Percentiles rank a stretch among this genome's conserved stretches.
Evolutionary conservation across 2,797 vertebrate species (phyloP).

Genomic region (Anableps anableps): DNA sequence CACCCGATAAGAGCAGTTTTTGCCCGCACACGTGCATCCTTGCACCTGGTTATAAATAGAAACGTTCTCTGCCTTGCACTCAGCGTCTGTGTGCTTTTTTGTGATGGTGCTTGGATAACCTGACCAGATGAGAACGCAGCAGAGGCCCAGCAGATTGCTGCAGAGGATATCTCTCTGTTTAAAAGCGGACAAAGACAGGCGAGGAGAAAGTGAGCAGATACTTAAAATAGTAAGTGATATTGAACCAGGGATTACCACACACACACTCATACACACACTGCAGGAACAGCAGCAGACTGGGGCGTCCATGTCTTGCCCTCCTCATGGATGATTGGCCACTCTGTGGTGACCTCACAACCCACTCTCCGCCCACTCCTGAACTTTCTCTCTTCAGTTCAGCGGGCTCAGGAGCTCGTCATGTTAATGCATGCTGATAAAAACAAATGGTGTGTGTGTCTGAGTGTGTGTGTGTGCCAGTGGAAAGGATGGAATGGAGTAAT

Average conservation of each 20-base stretch:
- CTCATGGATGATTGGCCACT: constrained; percentile 63
- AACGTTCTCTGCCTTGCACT: constrained; percentile 35
- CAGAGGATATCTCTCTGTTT: constrained; percentile 21
- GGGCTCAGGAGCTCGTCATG: constrained; percentile 52
- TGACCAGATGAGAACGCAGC: constrained; percentile 10
- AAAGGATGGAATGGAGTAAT: constrained; percentile 29
- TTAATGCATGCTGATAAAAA: constrained; percentile 76
- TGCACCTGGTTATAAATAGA: constrained; percentile 74
- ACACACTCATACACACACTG: constrained; percentile 37
- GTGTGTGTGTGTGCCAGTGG: constrained; percentile 34
- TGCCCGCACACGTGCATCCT: constrained; percentile 65
- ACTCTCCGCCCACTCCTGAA: constrained; percentile 69
- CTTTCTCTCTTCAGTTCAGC: constrained; percentile 72
- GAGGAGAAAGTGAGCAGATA: constrained; percentile 57
- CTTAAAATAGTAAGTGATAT: constrained; percentile 81
- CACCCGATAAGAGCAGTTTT: constrained; percentile 43
- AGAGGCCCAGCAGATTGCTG: constrained; percentile 1
- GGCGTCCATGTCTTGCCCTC: constrained; percentile 53
- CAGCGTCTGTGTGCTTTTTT: constrained; percentile 19
- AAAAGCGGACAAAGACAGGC: constrained; percentile 39
- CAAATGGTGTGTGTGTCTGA: constrained; percentile 40
- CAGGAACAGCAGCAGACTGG: constrained; percentile 27
- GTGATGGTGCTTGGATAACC: constrained; percentile 19
- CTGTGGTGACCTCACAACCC: constrained; percentile 59
- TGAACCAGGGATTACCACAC: constrained; percentile 72